Base-by-base conservation (phyloP, 2,888 invertebrate species). In the Coecobrya sp. region DNA sequence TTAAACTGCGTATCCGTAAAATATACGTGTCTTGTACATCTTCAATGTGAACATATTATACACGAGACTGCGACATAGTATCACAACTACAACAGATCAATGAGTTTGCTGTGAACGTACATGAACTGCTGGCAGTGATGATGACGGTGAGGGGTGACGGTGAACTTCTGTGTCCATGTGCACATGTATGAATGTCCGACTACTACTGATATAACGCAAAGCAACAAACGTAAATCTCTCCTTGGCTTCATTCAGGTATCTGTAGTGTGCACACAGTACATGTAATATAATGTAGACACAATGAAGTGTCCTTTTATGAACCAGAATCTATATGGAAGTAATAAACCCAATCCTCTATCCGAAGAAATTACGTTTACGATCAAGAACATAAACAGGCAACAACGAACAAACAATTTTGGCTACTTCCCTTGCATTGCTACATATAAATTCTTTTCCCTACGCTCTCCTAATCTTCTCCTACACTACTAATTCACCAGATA, bases 31-130 rank as follows among this genome's bases (percentile, higher is more conserved):
- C 49, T 52, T 52, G 4, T 27, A 19, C 19, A 30, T 81, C 70
- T 36, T 70, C 36, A 70, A 30, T 36, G 70, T 7, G 36, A 70
- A 11, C 25, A 0, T 25, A 10, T 62, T 62, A 42, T 30, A 68
- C 2, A 30, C 13, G 30, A 8, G 10, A 25, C 19, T 13, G n/a
- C 52, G 16, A 52, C 36, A 79, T 3, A 13, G 19, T 79, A 52
- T 79, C 52, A n/a, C n/a, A n/a, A n/a, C n/a, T n/a, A n/a, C 79
- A 52, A 79, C 25, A 49, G 70, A 70, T 90, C 85, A 90, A 86
- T 85, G 90, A 79, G 59, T 65, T 82, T 27, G 55, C 70, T 90
- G 86, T 90, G 90, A 90, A 90, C 85, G 79, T 90, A 90, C 90
- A 90, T 90, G 90, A 90, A 90, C 90, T 76, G 59, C 25, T 79